Base-by-base conservation (phyloP, 2,113 vertebrate species). In the Erinaceus europaeus region DNA sequence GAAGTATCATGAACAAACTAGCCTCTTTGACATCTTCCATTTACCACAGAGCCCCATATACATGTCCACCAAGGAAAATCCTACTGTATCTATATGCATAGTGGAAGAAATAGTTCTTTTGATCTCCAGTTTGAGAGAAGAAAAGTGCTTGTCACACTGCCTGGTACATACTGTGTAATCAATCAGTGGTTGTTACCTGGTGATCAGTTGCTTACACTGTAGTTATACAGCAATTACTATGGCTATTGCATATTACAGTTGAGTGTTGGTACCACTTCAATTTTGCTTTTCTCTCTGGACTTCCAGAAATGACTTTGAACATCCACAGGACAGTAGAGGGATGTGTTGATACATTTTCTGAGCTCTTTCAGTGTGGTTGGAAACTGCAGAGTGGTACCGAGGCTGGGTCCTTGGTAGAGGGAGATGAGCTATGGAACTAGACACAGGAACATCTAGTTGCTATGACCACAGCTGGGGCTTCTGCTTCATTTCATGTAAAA, bases 401-500 rank as follows among this genome's bases (percentile, higher is more conserved):
- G 59, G 17, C n/a, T 23, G 50, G 10, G 20, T 29, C 52, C 14
- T 29, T 3, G 13, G 21, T 29, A 20, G 67, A n/a, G 78, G 53
- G 23, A 23, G 44, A 13, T 7, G 42, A 52, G 21, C 9, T 20
- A 14, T 32, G 9, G 25, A 55, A 36, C 9, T 21, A 79, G 25
- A 13, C 9, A 0, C 4, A 29, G 52, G 52, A 80, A 34, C 67
- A 86, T 83, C 82, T 83, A 72, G 62, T 80, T 55, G 38, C 8
- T 11, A 21, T 53, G 80, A 90, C 79, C 52, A 69, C 79, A 85
- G 80, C 13, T 32, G 46, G 67, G 23, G 46, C 46, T 74, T 89
- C 55, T 88, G 78, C 89, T 84, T 91, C 74, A 80, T 93, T 94
- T 94, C 69, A 82, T 13, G 55, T 88, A 75, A 94, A 85, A 46